phyloP scores from a whole-genome alignment of 2,113 vertebrate species.

The Macquaria ambigua region DNA sequence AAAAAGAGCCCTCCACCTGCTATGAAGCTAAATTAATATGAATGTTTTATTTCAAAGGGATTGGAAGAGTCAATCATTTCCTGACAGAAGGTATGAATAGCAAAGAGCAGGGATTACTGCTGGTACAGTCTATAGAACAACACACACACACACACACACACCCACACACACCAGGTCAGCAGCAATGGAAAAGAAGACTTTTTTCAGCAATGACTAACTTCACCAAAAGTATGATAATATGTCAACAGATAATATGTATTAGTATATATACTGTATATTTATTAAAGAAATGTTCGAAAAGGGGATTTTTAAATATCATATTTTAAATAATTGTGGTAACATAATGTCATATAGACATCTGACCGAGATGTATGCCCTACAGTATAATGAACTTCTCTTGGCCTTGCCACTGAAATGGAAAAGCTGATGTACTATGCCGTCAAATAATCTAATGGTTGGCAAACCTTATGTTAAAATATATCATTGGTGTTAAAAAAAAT shows the following conservation, averaged over 20 bases:
- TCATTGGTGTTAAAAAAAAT: no score
- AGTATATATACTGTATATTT: not conserved
- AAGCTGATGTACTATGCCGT: no score
- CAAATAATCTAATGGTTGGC: no score
- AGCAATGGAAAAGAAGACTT: not conserved
- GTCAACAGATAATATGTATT: not conserved
- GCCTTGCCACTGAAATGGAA: no score
- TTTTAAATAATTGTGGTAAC: not conserved
- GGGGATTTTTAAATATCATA: not conserved
- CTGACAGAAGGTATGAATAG: slow-evolving; percentile 71
- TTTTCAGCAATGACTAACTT: not conserved
- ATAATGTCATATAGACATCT: no score
- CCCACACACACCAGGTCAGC: not conserved
- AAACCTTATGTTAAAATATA: no score
- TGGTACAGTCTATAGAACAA: slow-evolving; percentile 52
- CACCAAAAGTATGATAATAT: not conserved
- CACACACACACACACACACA: not conserved
- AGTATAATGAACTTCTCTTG: no score
- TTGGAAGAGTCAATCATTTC: slow-evolving; percentile 67
- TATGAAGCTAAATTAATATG: slow-evolving; percentile 68
- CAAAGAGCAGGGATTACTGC: slow-evolving; percentile 72
- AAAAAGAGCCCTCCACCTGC: slow-evolving; percentile 72
- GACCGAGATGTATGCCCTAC: not conserved
- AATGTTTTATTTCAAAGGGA: slow-evolving; percentile 71
- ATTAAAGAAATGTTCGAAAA: not conserved